These are phyloP conservation scores for Megalurothrips usitatus DNA, from an alignment of 2,888 invertebrate genomes.

Conservation along the genomic window DNA sequence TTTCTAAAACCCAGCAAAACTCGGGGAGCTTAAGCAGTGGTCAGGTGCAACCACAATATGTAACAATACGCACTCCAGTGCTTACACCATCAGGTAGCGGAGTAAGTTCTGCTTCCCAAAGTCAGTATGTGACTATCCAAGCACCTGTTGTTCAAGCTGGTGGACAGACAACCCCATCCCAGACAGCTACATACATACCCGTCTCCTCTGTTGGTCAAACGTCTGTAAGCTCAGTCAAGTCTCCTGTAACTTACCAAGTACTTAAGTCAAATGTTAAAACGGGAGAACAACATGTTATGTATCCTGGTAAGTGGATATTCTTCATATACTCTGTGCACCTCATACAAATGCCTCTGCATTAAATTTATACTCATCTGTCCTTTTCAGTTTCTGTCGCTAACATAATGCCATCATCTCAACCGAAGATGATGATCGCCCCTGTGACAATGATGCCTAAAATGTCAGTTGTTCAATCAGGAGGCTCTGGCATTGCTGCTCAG, in stretches of 20 bases:
- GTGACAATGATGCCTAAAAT: constrained; percentile 8
- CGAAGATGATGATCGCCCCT: neutral
- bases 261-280: neutral
- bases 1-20: neutral
- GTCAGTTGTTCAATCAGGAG: neutral
- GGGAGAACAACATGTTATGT: neutral
- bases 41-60: neutral
- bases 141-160: neutral
- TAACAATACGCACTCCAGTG: neutral
- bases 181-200: neutral
- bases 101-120: neutral
- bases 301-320: neutral
- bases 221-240: neutral
- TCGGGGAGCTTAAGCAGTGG: neutral
- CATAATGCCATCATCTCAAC: neutral
- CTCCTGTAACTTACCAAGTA: constrained; percentile 5
- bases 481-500: neutral
- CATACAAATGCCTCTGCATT: neutral
- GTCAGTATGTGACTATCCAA: neutral
- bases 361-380: neutral
- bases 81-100: neutral
- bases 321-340: neutral
- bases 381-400: constrained; percentile 7
- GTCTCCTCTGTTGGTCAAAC: neutral
- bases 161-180: neutral